Evolutionary conservation across 1,140 invertebrate species (phyloP), one percentile per base, ranked within the genome.

Genomic region (Odontomachus brunneus): DNA sequence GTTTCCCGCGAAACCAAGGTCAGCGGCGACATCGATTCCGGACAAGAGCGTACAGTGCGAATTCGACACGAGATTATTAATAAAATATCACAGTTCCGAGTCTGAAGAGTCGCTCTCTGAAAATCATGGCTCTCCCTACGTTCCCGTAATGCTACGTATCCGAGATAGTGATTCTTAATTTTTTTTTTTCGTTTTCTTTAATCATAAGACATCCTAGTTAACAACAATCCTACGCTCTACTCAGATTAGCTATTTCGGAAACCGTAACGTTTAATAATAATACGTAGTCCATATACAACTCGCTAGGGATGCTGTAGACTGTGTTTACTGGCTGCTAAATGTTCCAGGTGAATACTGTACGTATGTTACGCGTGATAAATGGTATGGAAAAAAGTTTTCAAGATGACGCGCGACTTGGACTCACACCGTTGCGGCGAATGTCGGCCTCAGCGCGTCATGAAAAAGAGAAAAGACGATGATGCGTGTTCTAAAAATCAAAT

Each of bases 331-430:
- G 90, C 90, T 93, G 89, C 90, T 92, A 93, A 93, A 93, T 92
- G 90, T 92, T 91, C 88, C 89, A 85, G 89, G 90, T 92, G 90
- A 93, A 94, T 94, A 94, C 92, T 93, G 92, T 91, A 92, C 74
- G 89, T 91, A 90, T 91, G 82, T 82, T 86, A 85, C 76, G 73
- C 83, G 55, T 59, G 55, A 26, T 24, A 78, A 89, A 89, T 89
- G 89, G 67, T 86, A 33, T 38, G 75, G 29, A 80, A 82, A 90
- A 90, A 90, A 87, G 60, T 86, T n/a, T n/a, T 80, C 73, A 57
- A 84, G 65, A 85, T 75, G 83, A 88, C 71, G 49, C 67, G 49
- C 73, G 63, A 44, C 38, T 44, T 44, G 38, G 9, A 44, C 38
- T 69, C 17, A 78, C 33, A 33, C 12, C 29, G 19, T 19, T 19